Base-by-base conservation (phyloP, 2,888 invertebrate genomes). In the Tetanocera ferruginea region DNA sequence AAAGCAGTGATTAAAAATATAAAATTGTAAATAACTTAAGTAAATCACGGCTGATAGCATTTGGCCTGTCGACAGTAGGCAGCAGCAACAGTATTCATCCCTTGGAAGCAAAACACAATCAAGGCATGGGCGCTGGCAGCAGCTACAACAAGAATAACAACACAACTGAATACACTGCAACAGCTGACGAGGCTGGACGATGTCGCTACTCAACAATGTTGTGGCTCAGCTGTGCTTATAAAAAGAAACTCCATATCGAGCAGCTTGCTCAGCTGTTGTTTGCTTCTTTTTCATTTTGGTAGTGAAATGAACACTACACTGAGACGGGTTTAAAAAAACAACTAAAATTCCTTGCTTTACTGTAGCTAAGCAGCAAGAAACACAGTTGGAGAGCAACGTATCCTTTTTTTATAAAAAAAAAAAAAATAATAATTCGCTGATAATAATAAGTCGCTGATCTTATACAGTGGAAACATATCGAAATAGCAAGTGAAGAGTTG, bases 371-470 rank as follows among this genome's bases (percentile, higher is more conserved):
- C 8, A 37, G 37, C 37, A 37, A 37, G 37, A 5, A 37, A 37
- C 8, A 1, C 8, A 37, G 37, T 8, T 6, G 19, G 37, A 19
- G 37, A 66, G 66, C 66, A 37, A 66, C 3, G 66, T 37, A 66
- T 66, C 66, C 66, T 66, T 66, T 64, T 5, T 19, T 34, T 34
- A 64, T 11, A 37, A 66, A n/a, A 5, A 64, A 64, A 23, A 37
- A 66, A n/a, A 5, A 34, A 34, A 14, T 3, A 34, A 34, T 19
- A 43, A 37, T 23, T n/a, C n/a, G n/a, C n/a, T n/a, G n/a, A n/a
- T n/a, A n/a, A n/a, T n/a, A n/a, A n/a, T n/a, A n/a, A n/a, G 66
- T 66, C 66, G 66, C 9, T 66, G 66, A 66, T 66, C 66, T 66
- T 66, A 19, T 37, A n/a, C 19, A 66, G 37, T 66, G 66, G n/a